Base-by-base conservation (phyloP, 2,888 invertebrate species). In the Polydrusus cervinus region DNA sequence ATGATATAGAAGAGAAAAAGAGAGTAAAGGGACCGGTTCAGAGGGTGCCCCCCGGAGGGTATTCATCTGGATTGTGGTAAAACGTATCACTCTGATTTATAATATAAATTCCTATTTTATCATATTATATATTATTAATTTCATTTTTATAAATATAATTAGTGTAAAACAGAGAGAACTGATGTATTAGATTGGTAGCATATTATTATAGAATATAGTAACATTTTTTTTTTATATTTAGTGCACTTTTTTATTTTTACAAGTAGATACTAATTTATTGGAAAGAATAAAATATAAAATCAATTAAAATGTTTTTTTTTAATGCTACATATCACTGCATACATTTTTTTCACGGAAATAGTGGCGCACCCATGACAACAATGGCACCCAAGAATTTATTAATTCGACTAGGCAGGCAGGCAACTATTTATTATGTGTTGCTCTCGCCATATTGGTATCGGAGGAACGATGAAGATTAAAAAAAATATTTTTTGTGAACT, bases 41-140 rank as follows among this genome's bases (percentile, higher is more conserved):
- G 43, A 72, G 76, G 34, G 79, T 81, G 16, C 81, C 81, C 18
- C 81, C 81, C 45, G 81, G 81, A 9, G 81, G 81, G 7, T 80
- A 79, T 74, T 81, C 81, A 14, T 80, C 80, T 34, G 81, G 80
- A 13, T 69, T 81, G 61, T 81, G 81, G 81, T 81, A 66, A 76
- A 68, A 43, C 6, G 13, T 53, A 30, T 6, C 30, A 13, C 43
- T 30, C 49, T 20, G 18, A 14, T 64, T 64, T 34, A 25, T 1
- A 9, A 20, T 20, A 51, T 20, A 10, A 30, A 53, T 13, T 53
- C 30, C 25, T 47, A 47, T 8, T 8, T 34, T 34, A 8, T 34
- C 34, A 34, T 34, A 34, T 25, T 25, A 25, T 34, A 34, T 34
- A 6, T 34, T 7, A 34, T 34, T 34, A 34, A 13, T 10, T 20